These are phyloP conservation scores for Reticulitermes speratus DNA, from an alignment of 1,140 invertebrate genomes.

Conservation along the genomic window DNA sequence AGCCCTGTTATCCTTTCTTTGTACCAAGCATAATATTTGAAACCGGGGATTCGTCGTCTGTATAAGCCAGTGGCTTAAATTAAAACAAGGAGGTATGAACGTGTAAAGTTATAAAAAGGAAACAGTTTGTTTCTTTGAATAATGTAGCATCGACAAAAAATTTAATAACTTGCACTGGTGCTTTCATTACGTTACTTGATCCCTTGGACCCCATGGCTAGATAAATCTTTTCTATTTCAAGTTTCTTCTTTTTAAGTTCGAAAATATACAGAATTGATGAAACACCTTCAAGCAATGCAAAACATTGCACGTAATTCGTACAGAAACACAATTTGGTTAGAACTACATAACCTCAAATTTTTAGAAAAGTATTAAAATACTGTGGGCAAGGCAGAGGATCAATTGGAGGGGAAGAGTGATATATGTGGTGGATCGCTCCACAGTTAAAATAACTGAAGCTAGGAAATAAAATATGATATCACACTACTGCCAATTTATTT, in stretches of 20 bases:
- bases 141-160: background rate
- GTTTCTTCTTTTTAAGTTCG: background rate
- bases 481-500: background rate
- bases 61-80: background rate
- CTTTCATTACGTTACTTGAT: too few relatives aligned
- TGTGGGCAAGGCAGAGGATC: background rate
- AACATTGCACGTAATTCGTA: background rate
- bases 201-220: background rate
- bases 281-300: constrained; percentile 11
- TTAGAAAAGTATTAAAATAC: background rate
- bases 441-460: background rate
- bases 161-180: too few relatives aligned
- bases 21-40: too few relatives aligned
- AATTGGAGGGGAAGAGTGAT: background rate
- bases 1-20: too few relatives aligned
- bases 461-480: background rate
- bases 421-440: background rate
- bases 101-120: background rate
- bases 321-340: background rate
- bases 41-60: too few relatives aligned
- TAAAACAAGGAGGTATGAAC: background rate
- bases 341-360: constrained; percentile 1
- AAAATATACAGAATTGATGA: background rate
- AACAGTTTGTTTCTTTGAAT: background rate
- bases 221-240: background rate